A percentile compares a stretch with the other conserved stretches of the same genome.
Conservation (phyloP, 92 coral and sea anemone species). For the Palythoa grandis region DNA sequence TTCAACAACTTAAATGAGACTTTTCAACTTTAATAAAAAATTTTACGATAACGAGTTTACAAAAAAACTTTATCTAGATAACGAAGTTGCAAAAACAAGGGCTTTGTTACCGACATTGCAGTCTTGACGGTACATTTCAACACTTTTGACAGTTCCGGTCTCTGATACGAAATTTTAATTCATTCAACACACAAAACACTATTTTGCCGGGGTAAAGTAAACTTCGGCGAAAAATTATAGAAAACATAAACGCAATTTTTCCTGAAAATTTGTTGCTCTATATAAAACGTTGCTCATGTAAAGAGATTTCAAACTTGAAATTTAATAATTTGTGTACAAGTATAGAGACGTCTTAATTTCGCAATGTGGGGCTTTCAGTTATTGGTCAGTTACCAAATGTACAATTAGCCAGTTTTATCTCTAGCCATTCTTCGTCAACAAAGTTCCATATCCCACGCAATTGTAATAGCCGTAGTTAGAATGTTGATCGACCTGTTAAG, state of each 20-base stretch:
- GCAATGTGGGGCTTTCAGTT: not conserved
- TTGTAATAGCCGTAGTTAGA: slow-evolving; percentile 5
- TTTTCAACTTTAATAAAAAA: not conserved
- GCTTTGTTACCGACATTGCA: not conserved
- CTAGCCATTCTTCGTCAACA: slow-evolving; percentile 26
- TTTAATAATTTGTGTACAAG: not conserved
- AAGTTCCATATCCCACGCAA: slow-evolving; percentile 24
- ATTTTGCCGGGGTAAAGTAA: not conserved
- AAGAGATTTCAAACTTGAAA: not conserved
- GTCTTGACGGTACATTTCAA: not conserved
- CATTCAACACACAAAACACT: slow-evolving; percentile 21
- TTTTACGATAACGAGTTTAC: not conserved
- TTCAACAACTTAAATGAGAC: too few relatives aligned
- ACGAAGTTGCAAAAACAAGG: not conserved
- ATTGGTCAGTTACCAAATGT: not conserved
- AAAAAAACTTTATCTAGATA: slow-evolving; percentile 4
- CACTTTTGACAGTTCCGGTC: slow-evolving; percentile 24
- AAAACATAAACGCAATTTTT: not conserved
- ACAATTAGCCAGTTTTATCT: not conserved
- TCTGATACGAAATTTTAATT: slow-evolving; percentile 16
- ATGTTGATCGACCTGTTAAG: slow-evolving; percentile 28
- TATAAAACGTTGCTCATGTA: not conserved
- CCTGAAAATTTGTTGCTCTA: slow-evolving; percentile 19
- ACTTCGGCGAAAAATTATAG: slow-evolving; percentile 6
- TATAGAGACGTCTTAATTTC: not conserved